A percentile compares a stretch with the other conserved stretches of the same genome.
phyloP scores from a whole-genome alignment of 2,888 invertebrate genomes.

The Halictus ligatus region DNA sequence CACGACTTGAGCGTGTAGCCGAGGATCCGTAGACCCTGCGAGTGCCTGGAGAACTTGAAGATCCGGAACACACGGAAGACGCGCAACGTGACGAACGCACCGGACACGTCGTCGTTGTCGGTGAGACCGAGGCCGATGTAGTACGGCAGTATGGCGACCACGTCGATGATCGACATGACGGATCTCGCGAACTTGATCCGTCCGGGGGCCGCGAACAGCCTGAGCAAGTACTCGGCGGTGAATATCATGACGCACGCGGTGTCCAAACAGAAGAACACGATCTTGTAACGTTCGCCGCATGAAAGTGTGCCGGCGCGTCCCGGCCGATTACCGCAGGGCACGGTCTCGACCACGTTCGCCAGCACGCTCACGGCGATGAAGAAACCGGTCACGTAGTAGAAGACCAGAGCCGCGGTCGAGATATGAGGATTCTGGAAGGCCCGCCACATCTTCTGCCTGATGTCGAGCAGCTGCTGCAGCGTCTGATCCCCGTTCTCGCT shows the following conservation, averaged over 20 bases:
- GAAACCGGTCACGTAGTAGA: conserved; percentile 99
- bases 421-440: conserved; percentile 99
- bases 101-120: conserved; percentile 99
- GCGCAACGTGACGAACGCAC: conserved; percentile 98
- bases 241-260: conserved; percentile 99
- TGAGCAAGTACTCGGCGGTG: conserved; percentile 97
- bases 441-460: conserved; percentile 99
- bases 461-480: conserved; percentile 93
- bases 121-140: conserved; percentile 99
- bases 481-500: conserved; percentile 97
- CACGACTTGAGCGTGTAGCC: conserved; percentile 99
- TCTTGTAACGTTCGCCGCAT: conserved; percentile 99
- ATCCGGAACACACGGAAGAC: conserved; percentile 99
- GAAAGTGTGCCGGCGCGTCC: conserved; percentile 94
- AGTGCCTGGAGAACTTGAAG: conserved; percentile 99
- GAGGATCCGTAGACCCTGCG: conserved; percentile 98
- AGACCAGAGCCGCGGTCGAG: conserved; percentile 99
- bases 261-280: conserved; percentile 99
- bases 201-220: conserved; percentile 99
- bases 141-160: conserved; percentile 99
- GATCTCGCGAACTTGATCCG: conserved; percentile 98
- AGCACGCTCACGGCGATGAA: conserved; percentile 99
- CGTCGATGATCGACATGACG: conserved; percentile 99
- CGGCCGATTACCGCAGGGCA: conserved; percentile 95
- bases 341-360: conserved; percentile 99